phyloP scores from a whole-genome alignment of 2,113 vertebrate species.

The Hystrix brachyura region DNA sequence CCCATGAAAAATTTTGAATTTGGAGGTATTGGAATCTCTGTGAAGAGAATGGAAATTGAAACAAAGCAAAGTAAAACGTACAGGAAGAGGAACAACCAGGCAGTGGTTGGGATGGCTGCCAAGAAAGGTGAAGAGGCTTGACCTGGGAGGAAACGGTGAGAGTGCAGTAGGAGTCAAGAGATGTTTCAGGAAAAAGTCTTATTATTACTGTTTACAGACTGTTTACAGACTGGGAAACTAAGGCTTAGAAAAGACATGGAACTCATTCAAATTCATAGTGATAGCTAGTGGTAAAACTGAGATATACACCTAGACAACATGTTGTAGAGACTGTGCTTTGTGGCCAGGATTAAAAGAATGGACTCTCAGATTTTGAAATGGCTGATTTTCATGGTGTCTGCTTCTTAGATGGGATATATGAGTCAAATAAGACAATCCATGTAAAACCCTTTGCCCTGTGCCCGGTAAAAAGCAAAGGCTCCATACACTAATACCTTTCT shows the following conservation, averaged over 20 bases:
- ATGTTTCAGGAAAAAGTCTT: neutral
- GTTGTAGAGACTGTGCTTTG: neutral
- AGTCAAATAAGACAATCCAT: neutral
- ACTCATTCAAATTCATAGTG: neutral
- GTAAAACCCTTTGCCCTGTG: neutral
- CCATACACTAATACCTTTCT: neutral
- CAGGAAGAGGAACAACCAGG: neutral
- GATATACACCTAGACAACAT: neutral
- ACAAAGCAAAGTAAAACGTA: neutral
- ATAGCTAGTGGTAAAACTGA: neutral
- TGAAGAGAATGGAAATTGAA: neutral
- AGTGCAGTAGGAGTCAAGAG: neutral
- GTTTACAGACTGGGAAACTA: neutral
- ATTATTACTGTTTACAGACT: neutral
- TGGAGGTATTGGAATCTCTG: neutral
- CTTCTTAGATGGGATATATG: neutral
- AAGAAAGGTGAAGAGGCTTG: neutral
- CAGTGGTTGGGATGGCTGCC: neutral
- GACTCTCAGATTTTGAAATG: neutral
- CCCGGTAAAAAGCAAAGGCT: neutral
- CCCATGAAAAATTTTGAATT: neutral
- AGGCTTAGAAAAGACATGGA: neutral
- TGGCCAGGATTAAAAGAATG: neutral
- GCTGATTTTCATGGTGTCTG: neutral
- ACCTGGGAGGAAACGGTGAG: neutral